These are phyloP conservation scores for Amiota communis DNA, from an alignment of 2,888 invertebrate species.

Conservation along the genomic window DNA sequence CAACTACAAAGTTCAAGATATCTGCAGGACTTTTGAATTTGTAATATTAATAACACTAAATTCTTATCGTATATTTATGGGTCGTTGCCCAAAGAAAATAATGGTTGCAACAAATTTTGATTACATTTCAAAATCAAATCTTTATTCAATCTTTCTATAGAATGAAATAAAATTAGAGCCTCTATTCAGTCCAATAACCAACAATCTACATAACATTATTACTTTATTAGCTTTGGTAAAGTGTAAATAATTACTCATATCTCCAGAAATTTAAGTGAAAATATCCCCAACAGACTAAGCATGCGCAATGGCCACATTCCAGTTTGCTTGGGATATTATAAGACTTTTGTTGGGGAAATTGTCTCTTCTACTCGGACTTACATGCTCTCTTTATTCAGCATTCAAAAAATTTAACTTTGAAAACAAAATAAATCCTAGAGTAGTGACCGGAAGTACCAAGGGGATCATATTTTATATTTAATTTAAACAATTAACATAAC, in stretches of 20 bases:
- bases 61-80: no score
- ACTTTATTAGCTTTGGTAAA: background rate
- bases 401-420: background rate
- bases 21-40: background rate
- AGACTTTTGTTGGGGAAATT: constrained; percentile 44
- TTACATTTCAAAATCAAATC: no score
- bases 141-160: no score
- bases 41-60: no score
- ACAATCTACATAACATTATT: background rate
- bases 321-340: constrained; percentile 48
- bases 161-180: no score
- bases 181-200: no score
- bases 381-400: constrained; percentile 59
- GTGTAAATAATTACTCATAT: background rate
- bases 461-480: no score
- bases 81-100: no score
- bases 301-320: constrained; percentile 51
- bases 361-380: constrained; percentile 28
- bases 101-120: no score
- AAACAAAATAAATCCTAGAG: no score
- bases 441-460: no score
- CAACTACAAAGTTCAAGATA: background rate
- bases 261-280: constrained; percentile 44
- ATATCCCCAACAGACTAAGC: constrained; percentile 42
- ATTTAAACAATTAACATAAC: no score